Conservation (phyloP, 2,797 vertebrate genomes). For the Phalloptychus januarius region DNA sequence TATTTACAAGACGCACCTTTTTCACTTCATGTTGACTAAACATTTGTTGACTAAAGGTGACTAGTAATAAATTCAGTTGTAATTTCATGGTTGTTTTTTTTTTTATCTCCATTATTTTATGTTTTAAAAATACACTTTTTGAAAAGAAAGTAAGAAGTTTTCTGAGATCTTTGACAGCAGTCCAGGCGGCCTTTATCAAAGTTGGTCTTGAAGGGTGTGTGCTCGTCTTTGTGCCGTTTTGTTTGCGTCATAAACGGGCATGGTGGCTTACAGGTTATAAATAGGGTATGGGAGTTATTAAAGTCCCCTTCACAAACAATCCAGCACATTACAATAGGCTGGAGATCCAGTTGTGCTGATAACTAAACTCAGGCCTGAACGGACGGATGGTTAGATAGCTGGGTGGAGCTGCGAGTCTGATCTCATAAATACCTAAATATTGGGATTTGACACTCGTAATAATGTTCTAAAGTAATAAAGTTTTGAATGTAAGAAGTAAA, state of each 20-base stretch:
- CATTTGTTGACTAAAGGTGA: conserved; percentile 10
- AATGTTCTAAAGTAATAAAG: not conserved
- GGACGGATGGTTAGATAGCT: conserved; percentile 1
- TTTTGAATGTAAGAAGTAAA: not conserved
- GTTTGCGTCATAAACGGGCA: conserved; percentile 35
- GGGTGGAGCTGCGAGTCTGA: conserved; percentile 18
- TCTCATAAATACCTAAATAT: not conserved
- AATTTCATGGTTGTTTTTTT: not conserved
- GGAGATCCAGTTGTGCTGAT: conserved; percentile 63
- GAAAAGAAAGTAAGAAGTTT: not conserved
- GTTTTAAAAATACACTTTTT: not conserved
- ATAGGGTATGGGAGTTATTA: conserved; percentile 66
- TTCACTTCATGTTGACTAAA: conserved; percentile 27
- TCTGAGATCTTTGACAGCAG: not conserved
- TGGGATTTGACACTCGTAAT: not conserved
- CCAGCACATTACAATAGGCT: conserved; percentile 54
- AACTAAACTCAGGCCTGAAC: conserved; percentile 20
- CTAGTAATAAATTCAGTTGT: not conserved
- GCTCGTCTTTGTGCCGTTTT: conserved; percentile 7
- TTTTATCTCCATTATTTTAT: not conserved
- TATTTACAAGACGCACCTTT: conserved; percentile 53
- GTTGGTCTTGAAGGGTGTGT: conserved; percentile 2
- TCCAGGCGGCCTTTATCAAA: not conserved
- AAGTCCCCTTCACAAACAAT: conserved; percentile 64
- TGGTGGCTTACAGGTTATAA: conserved; percentile 58